A percentile compares a stretch with the other conserved stretches of the same genome.
These are phyloP conservation scores for Barbus barbus DNA, from an alignment of 2,113 vertebrate species.

Conservation along the genomic window DNA sequence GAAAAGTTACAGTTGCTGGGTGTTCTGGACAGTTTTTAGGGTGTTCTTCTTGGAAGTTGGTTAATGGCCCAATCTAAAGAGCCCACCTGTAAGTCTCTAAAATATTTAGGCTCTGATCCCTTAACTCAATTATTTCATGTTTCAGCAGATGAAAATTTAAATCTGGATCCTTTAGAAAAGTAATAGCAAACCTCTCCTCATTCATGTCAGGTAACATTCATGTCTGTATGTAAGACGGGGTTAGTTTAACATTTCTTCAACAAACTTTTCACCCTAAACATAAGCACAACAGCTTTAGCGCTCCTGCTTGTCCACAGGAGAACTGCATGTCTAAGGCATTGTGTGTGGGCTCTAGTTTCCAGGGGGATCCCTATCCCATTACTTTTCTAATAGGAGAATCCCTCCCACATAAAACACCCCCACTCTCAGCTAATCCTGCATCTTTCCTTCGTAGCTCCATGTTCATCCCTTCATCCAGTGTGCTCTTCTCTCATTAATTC, in stretches of 20 bases:
- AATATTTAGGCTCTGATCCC: too few species aligned
- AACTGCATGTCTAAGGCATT: constrained; percentile 20
- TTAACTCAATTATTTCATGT: too few species aligned
- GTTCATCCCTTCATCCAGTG: constrained; percentile 41
- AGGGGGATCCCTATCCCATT: constrained; percentile 61
- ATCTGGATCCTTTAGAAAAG: background rate
- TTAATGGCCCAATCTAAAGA: too few species aligned
- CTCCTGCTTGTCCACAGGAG: constrained; percentile 9
- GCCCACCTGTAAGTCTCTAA: too few species aligned
- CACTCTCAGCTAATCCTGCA: constrained; percentile 61
- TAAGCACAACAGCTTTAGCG: background rate
- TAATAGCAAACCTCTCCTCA: background rate
- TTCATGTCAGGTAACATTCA: background rate
- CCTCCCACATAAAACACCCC: constrained; percentile 56
- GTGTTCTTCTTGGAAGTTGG: too few species aligned
- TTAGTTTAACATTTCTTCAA: background rate
- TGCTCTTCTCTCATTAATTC: constrained; percentile 74
- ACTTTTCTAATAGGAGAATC: constrained; percentile 59
- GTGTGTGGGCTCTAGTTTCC: constrained; percentile 56
- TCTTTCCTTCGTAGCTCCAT: constrained; percentile 45
- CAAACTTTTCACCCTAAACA: background rate
- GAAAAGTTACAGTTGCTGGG: too few species aligned
- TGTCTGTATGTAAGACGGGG: background rate
- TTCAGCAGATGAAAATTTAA: background rate
- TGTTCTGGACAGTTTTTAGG: too few species aligned